Conservation (phyloP, 2,797 vertebrate species). For the Anniella stebbinsi region DNA sequence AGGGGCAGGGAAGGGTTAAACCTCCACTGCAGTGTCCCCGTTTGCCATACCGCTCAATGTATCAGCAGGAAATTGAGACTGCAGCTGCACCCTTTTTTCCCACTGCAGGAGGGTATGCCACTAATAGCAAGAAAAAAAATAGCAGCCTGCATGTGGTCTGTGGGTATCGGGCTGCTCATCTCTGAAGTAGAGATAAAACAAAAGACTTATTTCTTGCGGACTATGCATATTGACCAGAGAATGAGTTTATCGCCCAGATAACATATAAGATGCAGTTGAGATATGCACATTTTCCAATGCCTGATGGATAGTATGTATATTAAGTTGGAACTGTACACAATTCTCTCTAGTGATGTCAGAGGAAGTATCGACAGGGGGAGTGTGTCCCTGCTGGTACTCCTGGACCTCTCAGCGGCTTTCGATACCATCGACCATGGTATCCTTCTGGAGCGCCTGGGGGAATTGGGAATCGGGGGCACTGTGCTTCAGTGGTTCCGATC, state of each 20-base stretch:
- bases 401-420: too few relatives aligned
- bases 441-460: too few relatives aligned
- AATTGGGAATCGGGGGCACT: too few relatives aligned
- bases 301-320: not conserved
- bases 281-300: not conserved
- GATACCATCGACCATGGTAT: too few relatives aligned
- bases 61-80: not conserved
- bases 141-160: too few relatives aligned
- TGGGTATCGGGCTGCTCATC: not conserved
- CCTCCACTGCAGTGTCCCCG: not conserved
- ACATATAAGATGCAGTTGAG: not conserved
- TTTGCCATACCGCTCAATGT: not conserved
- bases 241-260: not conserved
- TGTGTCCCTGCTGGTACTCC: too few relatives aligned
- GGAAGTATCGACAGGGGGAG: too few relatives aligned
- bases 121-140: too few relatives aligned
- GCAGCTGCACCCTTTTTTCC: not conserved
- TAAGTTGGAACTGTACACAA: not conserved
- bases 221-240: not conserved
- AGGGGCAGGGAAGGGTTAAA: not conserved
- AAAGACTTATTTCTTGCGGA: not conserved
- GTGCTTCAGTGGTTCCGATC: too few relatives aligned
- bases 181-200: not conserved
- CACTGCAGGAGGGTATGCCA: too few relatives aligned
- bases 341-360: not conserved